Evolutionary conservation across 30 jellyfish, hydroid and myxozoan species (phyloP).

Genomic region (Clytia hemisphaerica): DNA sequence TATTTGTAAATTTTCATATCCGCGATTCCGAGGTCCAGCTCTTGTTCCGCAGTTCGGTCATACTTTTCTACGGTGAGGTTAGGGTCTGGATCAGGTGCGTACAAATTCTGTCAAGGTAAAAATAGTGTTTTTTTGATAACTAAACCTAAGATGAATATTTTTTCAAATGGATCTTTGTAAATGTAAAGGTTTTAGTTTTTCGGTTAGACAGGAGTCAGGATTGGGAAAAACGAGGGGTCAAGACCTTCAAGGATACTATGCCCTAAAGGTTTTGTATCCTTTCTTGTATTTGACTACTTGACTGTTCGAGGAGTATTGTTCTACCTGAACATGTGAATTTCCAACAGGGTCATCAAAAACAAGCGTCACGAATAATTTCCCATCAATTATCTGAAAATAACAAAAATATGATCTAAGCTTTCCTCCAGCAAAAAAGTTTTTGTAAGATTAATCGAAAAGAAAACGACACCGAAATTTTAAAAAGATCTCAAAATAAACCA

Average conservation of each 20-base stretch:
- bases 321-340: slow-evolving; percentile 77
- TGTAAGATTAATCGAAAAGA: not conserved
- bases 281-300: too few species aligned
- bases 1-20: slow-evolving; percentile 57
- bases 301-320: not conserved
- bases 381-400: slow-evolving; percentile 48
- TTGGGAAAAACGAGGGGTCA: not conserved
- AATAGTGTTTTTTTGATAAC: too few species aligned
- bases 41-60: slow-evolving; percentile 78
- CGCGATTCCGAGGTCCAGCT: slow-evolving; percentile 76
- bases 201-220: not conserved
- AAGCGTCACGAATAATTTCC: slow-evolving; percentile 57
- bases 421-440: not conserved
- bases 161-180: too few species aligned
- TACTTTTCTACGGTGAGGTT: slow-evolving; percentile 54
- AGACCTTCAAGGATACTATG: not conserved
- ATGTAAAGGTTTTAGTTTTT: not conserved
- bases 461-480: too few species aligned
- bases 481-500: too few species aligned
- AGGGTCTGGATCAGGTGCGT: slow-evolving; percentile 97
- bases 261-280: too few species aligned
- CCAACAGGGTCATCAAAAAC: slow-evolving; percentile 91
- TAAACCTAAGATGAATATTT: too few species aligned
- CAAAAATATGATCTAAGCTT: not conserved
- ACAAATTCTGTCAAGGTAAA: slow-evolving; percentile 40